Percentiles rank a stretch among this genome's conserved stretches.
These are phyloP conservation scores for Brachystomella parvula DNA, from an alignment of 1,140 invertebrate species.

Conservation along the genomic window DNA sequence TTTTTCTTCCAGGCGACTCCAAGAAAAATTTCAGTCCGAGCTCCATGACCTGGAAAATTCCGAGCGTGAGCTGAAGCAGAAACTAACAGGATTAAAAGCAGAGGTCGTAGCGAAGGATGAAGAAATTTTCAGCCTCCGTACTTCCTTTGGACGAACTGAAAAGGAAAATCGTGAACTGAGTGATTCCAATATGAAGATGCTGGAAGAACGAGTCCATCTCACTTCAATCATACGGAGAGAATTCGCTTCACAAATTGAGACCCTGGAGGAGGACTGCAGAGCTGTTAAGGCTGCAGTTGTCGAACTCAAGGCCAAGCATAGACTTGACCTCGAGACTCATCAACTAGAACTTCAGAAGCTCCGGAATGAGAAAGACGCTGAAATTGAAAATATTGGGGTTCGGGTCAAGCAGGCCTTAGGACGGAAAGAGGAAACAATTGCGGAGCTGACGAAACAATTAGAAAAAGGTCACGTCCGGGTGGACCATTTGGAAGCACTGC, in stretches of 20 bases:
- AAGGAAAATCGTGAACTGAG: conserved; percentile 43
- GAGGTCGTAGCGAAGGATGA: conserved; percentile 53
- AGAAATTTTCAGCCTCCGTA: conserved; percentile 47
- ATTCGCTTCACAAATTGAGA: conserved; percentile 33
- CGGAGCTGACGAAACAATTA: conserved; percentile 58
- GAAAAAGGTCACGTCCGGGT: conserved; percentile 59
- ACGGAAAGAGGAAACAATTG: conserved; percentile 64
- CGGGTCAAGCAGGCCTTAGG: conserved; percentile 68
- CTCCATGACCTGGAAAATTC: conserved; percentile 52
- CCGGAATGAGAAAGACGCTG: conserved; percentile 32
- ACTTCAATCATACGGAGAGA: conserved; percentile 38
- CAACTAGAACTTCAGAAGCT: conserved; percentile 34
- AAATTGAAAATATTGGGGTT: conserved; percentile 38
- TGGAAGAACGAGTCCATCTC: conserved; percentile 36
- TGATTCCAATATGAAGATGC: conserved; percentile 47
- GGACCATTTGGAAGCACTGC: conserved; percentile 61
- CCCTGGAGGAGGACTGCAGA: conserved; percentile 37
- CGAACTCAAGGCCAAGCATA: conserved; percentile 33
- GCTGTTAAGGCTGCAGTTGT: conserved; percentile 26
- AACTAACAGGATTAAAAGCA: conserved; percentile 52
- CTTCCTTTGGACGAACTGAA: conserved; percentile 46
- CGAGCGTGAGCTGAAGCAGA: conserved; percentile 49
- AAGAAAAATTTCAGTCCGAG: conserved; percentile 64
- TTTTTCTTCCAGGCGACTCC: conserved; percentile 51
- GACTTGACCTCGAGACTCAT: conserved; percentile 36